Evolutionary conservation across 2,113 vertebrate genomes (phyloP).

Genomic region (Oncorhynchus clarkii): DNA sequence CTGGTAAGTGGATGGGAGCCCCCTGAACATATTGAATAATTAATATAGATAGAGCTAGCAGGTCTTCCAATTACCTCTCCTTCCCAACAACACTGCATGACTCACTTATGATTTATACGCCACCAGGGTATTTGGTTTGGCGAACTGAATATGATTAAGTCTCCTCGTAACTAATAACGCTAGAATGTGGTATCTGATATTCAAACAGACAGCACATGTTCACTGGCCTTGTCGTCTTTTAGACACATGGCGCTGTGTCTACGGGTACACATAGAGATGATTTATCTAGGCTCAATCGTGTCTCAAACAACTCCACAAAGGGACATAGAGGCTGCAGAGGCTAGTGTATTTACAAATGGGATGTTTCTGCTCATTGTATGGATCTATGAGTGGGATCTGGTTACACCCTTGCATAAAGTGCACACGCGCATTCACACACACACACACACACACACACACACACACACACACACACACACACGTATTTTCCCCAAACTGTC

Average conservation of each 20-base stretch:
- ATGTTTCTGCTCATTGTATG: not conserved
- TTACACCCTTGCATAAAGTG: no score
- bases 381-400: not conserved
- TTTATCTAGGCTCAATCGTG: slow-evolving; percentile 1
- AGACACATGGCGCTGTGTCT: not conserved
- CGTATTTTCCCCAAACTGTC: no score
- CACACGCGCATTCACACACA: no score
- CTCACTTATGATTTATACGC: slow-evolving; percentile 44
- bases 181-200: slow-evolving; percentile 16
- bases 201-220: slow-evolving; percentile 6
- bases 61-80: slow-evolving; percentile 34
- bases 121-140: slow-evolving; percentile 34
- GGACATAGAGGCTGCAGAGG: no score
- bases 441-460: no score
- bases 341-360: no score
- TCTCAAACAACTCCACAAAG: not conserved
- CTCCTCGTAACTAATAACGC: slow-evolving; percentile 28
- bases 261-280: not conserved
- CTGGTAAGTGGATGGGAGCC: not conserved
- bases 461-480: no score
- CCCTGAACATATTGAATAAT: slow-evolving; percentile 24
- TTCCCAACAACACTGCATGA: slow-evolving; percentile 31
- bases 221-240: not conserved
- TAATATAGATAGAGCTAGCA: slow-evolving; percentile 14
- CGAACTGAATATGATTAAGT: slow-evolving; percentile 45